These are phyloP conservation scores for Ancistrus triradiatus DNA, from an alignment of 2,113 vertebrate genomes.

Conservation along the genomic window DNA sequence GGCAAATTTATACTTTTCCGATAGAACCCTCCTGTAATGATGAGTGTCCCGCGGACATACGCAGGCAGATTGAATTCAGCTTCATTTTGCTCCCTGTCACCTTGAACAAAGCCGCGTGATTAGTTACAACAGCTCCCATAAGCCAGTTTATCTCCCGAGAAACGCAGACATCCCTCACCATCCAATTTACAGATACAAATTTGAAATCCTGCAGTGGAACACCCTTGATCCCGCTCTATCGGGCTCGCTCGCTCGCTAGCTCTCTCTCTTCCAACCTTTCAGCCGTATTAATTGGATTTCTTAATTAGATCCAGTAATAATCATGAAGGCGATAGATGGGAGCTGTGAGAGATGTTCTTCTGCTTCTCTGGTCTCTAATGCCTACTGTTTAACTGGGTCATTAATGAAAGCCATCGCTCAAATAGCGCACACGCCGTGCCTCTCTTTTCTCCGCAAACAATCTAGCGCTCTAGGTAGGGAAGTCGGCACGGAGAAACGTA, in stretches of 20 bases:
- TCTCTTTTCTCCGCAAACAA: neutral
- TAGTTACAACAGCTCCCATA: constrained; percentile 64
- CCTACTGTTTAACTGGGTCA: constrained; percentile 65
- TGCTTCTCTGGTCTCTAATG: constrained; percentile 44
- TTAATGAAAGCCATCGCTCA: constrained; percentile 57
- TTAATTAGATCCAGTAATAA: constrained; percentile 74
- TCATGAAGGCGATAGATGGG: constrained; percentile 59
- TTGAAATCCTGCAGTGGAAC: constrained; percentile 49
- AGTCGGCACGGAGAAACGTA: too few species aligned
- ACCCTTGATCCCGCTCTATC: constrained; percentile 22
- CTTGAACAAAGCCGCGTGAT: constrained; percentile 70
- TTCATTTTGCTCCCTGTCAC: constrained; percentile 59
- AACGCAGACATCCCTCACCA: constrained; percentile 48
- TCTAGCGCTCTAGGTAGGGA: too few species aligned
- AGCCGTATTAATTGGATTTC: constrained; percentile 71
- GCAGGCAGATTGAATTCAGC: constrained; percentile 33
- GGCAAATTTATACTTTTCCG: constrained; percentile 23
- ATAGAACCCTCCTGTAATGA: constrained; percentile 15
- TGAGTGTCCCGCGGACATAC: constrained; percentile 20
- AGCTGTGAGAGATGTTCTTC: constrained; percentile 44
- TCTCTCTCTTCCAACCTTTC: constrained; percentile 51
- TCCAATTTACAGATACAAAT: constrained; percentile 61
- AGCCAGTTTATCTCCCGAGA: constrained; percentile 65
- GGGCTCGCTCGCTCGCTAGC: constrained; percentile 41
- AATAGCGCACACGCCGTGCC: constrained; percentile 34